Evolutionary conservation across 2,888 invertebrate genomes (phyloP).

Genomic region (Agrotis ipsilon): DNA sequence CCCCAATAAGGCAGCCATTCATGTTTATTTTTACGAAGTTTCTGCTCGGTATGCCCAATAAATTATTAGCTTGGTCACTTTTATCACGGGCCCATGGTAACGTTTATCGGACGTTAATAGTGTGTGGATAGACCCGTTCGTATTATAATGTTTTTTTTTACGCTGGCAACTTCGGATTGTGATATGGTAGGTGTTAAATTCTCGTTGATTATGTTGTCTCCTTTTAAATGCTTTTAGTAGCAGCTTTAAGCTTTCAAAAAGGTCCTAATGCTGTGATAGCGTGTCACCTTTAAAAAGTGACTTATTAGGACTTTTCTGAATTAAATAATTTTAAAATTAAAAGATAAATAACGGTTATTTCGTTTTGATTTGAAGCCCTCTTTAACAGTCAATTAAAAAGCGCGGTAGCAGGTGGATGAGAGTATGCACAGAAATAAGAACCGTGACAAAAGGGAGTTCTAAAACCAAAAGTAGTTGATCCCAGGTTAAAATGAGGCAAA

Average conservation of each 20-base stretch:
- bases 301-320: not conserved
- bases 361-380: too few relatives aligned
- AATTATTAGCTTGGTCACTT: constrained; percentile 90
- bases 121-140: constrained; percentile 73
- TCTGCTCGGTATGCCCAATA: constrained; percentile 89
- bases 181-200: constrained; percentile 41
- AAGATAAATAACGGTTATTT: not conserved
- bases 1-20: constrained; percentile 91
- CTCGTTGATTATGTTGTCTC: constrained; percentile 44
- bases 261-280: constrained; percentile 4
- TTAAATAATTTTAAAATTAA: not conserved
- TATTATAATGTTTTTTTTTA: constrained; percentile 48
- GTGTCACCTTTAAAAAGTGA: not conserved
- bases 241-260: not conserved
- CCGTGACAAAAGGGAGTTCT: too few relatives aligned
- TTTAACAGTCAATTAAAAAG: too few relatives aligned
- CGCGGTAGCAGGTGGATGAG: too few relatives aligned
- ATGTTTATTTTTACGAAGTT: constrained; percentile 91
- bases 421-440: too few relatives aligned
- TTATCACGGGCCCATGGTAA: constrained; percentile 87
- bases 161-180: constrained; percentile 11
- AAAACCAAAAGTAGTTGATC: too few relatives aligned
- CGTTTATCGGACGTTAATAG: constrained; percentile 83
- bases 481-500: too few relatives aligned
- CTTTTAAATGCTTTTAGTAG: constrained; percentile 27